Evolutionary conservation across 1,140 invertebrate species (phyloP).

Genomic region (Monochamus saltuarius): DNA sequence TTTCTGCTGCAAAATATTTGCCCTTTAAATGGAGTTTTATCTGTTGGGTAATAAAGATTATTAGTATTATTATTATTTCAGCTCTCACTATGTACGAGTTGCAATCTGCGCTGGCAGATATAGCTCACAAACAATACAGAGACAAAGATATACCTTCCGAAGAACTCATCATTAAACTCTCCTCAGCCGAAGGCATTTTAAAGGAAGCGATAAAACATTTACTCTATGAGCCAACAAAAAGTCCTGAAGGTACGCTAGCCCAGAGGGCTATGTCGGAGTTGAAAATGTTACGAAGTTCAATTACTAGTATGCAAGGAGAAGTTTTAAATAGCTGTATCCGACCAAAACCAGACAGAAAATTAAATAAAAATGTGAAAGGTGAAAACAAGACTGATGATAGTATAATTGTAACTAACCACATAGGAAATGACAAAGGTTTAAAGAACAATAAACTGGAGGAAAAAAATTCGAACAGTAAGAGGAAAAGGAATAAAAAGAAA

Average conservation of each 20-base stretch:
- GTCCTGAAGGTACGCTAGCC: slow-evolving; percentile 71
- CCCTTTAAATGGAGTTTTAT: neutral
- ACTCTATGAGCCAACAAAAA: slow-evolving; percentile 67
- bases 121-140: slow-evolving; percentile 63
- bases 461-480: slow-evolving; percentile 3
- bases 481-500: slow-evolving; percentile 13
- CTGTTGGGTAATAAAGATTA: no score
- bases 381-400: neutral
- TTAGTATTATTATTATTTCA: slow-evolving; percentile 46
- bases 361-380: slow-evolving; percentile 16
- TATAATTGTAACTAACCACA: no score
- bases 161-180: slow-evolving; percentile 51
- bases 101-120: slow-evolving; percentile 64
- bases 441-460: slow-evolving; percentile 14
- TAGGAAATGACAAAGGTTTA: slow-evolving; percentile 4
- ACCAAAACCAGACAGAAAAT: neutral
- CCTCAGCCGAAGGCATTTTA: slow-evolving; percentile 57
- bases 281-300: slow-evolving; percentile 54
- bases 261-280: slow-evolving; percentile 66
- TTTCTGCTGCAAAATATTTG: no score
- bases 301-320: slow-evolving; percentile 32
- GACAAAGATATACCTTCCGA: slow-evolving; percentile 56
- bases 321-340: slow-evolving; percentile 1
- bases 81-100: slow-evolving; percentile 75
- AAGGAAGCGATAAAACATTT: slow-evolving; percentile 66